These are phyloP conservation scores for Ciconia nigra DNA, from an alignment of 2,797 vertebrate genomes.

Conservation along the genomic window DNA sequence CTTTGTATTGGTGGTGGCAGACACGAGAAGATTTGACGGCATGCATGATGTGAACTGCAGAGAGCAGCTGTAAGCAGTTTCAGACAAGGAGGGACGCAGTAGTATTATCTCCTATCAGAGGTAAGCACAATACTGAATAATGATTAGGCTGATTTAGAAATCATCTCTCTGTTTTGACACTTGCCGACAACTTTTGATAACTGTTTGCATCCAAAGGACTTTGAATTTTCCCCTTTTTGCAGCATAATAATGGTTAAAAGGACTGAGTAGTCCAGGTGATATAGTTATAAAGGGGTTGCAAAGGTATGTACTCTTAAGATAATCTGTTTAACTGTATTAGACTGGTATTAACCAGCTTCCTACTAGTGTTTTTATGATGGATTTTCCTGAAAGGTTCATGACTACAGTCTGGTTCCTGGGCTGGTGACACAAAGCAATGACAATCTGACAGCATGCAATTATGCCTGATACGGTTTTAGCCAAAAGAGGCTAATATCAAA, in stretches of 20 bases:
- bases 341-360: background rate
- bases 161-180: background rate
- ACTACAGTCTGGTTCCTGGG: background rate
- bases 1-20: background rate
- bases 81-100: background rate
- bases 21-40: background rate
- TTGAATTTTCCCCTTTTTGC: background rate
- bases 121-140: background rate
- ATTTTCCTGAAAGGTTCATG: background rate
- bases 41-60: background rate
- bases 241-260: background rate
- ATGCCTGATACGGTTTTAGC: background rate
- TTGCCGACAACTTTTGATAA: background rate
- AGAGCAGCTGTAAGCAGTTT: background rate
- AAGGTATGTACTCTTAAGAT: background rate
- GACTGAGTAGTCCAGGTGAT: background rate
- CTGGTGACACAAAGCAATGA: background rate
- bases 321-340: background rate
- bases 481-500: background rate
- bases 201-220: background rate
- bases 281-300: background rate
- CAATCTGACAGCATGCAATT: background rate
- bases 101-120: background rate
- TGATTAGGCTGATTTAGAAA: background rate
- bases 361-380: background rate